Evolutionary conservation across 2,113 vertebrate species (phyloP).

Genomic region (Struthio camelus): DNA sequence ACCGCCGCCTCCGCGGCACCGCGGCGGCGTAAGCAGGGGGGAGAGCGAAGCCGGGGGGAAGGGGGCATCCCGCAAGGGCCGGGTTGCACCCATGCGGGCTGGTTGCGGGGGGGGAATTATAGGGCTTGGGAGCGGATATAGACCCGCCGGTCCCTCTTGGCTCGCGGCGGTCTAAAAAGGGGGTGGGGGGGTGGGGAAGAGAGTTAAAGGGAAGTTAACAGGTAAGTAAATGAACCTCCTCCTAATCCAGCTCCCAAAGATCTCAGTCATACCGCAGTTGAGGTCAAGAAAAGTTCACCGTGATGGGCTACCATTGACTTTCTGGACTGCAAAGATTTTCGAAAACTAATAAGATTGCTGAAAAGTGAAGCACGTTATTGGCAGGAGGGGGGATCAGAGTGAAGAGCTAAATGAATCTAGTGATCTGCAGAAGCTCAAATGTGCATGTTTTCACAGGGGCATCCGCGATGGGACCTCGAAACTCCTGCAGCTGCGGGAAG

Average conservation of each 20-base stretch:
- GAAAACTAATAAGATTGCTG: conserved; percentile 52
- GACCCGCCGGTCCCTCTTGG: accelerated
- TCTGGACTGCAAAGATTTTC: conserved; percentile 46
- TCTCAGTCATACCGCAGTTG: conserved; percentile 71
- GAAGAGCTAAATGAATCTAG: background rate
- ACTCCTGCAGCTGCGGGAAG: background rate
- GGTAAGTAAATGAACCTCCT: conserved; percentile 80
- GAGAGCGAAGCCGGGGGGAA: background rate
- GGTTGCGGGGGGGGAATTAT: background rate
- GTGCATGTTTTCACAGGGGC: background rate
- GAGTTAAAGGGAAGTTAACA: conserved; percentile 75
- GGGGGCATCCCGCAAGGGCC: background rate
- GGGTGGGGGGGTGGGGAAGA: background rate
- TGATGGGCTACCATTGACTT: conserved; percentile 57
- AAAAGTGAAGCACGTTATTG: background rate
- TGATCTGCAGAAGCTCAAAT: background rate
- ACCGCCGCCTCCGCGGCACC: background rate
- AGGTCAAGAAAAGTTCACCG: conserved; percentile 88
- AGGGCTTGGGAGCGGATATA: background rate
- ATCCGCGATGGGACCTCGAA: background rate
- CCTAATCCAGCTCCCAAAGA: conserved; percentile 76
- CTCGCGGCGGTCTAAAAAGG: background rate
- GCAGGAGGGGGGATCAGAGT: background rate
- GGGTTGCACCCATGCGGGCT: background rate
- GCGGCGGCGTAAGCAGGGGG: conserved; percentile 19